A percentile compares a stretch with the other conserved stretches of the same genome.
Evolutionary conservation across 2,113 vertebrate genomes (phyloP).

Genomic region (Phaethornis superciliosus): DNA sequence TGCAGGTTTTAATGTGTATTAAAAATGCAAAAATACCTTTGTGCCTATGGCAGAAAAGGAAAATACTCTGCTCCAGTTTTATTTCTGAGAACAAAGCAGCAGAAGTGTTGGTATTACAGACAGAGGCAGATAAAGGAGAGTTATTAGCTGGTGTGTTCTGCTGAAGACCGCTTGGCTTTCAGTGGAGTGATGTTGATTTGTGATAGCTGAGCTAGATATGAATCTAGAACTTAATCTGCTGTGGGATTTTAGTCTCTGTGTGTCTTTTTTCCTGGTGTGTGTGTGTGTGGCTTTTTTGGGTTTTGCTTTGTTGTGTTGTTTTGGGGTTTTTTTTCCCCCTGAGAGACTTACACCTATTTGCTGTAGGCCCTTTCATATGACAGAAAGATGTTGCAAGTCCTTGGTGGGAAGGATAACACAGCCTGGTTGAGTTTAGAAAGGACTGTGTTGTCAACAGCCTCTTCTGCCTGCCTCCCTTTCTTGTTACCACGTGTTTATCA

Average conservation of each 20-base stretch:
- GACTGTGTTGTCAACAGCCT: not conserved
- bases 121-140: not conserved
- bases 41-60: not conserved
- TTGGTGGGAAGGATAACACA: not conserved
- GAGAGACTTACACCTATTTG: not conserved
- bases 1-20: not conserved
- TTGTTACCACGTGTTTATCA: not conserved
- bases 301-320: not conserved
- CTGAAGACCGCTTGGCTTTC: not conserved
- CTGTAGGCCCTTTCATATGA: not conserved
- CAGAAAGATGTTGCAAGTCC: not conserved
- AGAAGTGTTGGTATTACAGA: not conserved
- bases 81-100: not conserved
- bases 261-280: not conserved
- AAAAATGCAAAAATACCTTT: not conserved
- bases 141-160: not conserved
- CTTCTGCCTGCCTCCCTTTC: not conserved
- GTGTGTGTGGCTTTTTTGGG: not conserved
- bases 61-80: not conserved
- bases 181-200: not conserved
- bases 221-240: not conserved
- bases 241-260: not conserved
- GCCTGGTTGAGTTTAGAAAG: not conserved
- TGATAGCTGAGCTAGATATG: not conserved
- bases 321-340: not conserved